These are phyloP conservation scores for Labrus mixtus DNA, from an alignment of 2,113 vertebrate species.

Conservation along the genomic window DNA sequence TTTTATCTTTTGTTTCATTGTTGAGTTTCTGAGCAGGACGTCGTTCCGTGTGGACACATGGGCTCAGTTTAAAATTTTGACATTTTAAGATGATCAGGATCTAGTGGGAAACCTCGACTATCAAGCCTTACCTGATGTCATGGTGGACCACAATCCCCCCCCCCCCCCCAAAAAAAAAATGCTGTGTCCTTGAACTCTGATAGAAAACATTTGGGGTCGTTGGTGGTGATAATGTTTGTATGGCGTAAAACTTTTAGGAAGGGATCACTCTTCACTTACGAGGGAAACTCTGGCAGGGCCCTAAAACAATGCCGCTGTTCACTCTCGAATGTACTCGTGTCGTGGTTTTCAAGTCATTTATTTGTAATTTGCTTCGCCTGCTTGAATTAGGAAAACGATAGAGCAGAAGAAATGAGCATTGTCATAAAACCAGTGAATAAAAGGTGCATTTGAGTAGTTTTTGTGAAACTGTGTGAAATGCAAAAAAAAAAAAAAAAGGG, in stretches of 20 bases:
- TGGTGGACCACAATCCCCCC: slow-evolving; percentile 41
- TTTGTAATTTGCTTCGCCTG: slow-evolving; percentile 51
- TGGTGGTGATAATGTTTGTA: not conserved
- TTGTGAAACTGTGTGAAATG: slow-evolving; percentile 58
- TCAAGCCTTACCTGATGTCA: slow-evolving; percentile 56
- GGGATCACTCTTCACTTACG: slow-evolving; percentile 27
- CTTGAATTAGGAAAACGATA: slow-evolving; percentile 43
- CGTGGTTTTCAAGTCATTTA: slow-evolving; percentile 51
- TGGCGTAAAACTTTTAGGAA: slow-evolving; percentile 7
- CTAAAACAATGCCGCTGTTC: slow-evolving; percentile 53
- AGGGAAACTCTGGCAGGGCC: slow-evolving; percentile 53
- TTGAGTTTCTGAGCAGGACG: slow-evolving; percentile 19
- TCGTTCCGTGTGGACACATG: slow-evolving; percentile 25
- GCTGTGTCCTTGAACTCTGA: slow-evolving; percentile 35
- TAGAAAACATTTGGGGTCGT: slow-evolving; percentile 1
- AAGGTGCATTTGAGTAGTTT: slow-evolving; percentile 45
- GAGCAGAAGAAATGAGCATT: slow-evolving; percentile 38
- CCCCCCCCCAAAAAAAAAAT: too few relatives aligned
- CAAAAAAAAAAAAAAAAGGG: slow-evolving; percentile 57
- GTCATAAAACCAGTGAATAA: slow-evolving; percentile 32
- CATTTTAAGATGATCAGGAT: slow-evolving; percentile 28
- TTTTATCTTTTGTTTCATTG: slow-evolving; percentile 11
- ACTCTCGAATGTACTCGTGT: slow-evolving; percentile 55
- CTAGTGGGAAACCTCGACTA: slow-evolving; percentile 21
- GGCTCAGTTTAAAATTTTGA: slow-evolving; percentile 44